Evolutionary conservation across 2,888 invertebrate genomes (phyloP).

Genomic region (Stegana nigrithorax): DNA sequence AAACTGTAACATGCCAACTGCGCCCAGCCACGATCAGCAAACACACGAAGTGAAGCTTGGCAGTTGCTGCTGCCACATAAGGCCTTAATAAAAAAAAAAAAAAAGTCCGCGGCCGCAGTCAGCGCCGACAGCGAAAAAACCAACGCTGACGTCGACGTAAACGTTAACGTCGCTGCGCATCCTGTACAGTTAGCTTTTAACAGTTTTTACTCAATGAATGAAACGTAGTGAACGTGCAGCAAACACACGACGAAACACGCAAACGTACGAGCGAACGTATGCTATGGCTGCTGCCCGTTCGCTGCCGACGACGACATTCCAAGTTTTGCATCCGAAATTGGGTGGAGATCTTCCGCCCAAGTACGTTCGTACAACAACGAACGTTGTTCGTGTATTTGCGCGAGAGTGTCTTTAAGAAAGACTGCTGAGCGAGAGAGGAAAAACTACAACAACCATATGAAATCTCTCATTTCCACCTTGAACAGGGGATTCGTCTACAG

Average conservation of each 20-base stretch:
- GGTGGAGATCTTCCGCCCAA: constrained; percentile 65
- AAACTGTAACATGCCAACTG: constrained; percentile 28
- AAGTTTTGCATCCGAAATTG: constrained; percentile 62
- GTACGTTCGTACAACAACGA: constrained; percentile 30
- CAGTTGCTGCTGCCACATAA: background rate
- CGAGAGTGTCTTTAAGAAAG: constrained; percentile 2
- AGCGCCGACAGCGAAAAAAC: constrained; percentile 16
- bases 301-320: constrained; percentile 49
- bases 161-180: constrained; percentile 35
- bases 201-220: constrained; percentile 59
- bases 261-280: too few species aligned
- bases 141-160: constrained; percentile 15
- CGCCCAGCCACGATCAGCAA: too few species aligned
- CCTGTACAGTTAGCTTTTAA: constrained; percentile 43
- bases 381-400: background rate
- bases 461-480: too few species aligned
- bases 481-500: too few species aligned
- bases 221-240: constrained; percentile 13
- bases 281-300: constrained; percentile 31
- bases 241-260: too few species aligned
- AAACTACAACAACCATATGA: too few species aligned
- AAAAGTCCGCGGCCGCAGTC: background rate
- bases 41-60: constrained; percentile 20
- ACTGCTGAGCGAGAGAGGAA: background rate
- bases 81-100: background rate